Evolutionary conservation across 2,797 vertebrate species (phyloP).

Genomic region (Prunella strophiata): DNA sequence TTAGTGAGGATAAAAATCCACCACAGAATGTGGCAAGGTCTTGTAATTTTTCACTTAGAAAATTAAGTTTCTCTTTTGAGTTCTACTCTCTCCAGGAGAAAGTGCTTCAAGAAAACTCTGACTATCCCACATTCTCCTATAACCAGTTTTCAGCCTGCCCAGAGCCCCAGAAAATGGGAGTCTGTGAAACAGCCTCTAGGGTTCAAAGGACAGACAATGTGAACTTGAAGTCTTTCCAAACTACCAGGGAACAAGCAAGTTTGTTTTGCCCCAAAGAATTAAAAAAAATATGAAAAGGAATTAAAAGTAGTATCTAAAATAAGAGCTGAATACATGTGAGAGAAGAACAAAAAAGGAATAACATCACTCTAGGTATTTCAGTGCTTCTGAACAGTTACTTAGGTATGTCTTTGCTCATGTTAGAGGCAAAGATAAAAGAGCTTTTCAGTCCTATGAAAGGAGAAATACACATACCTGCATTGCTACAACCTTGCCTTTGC

Average conservation of each 20-base stretch:
- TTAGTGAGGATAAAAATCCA: not conserved
- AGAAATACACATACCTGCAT: conserved; percentile 76
- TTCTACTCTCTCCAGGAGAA: not conserved
- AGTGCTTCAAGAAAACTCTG: not conserved
- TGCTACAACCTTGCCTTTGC: conserved; percentile 73
- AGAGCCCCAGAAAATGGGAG: not conserved
- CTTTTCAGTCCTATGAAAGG: not conserved
- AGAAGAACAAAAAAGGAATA: not conserved
- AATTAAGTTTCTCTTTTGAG: not conserved
- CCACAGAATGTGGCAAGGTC: not conserved
- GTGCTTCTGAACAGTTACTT: not conserved
- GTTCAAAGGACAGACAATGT: not conserved
- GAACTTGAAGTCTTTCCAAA: not conserved
- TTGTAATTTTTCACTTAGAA: not conserved
- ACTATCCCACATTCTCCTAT: not conserved
- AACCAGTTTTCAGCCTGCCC: not conserved
- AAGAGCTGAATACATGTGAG: not conserved
- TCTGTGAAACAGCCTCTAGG: not conserved
- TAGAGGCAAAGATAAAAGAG: not conserved
- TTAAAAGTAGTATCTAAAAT: not conserved
- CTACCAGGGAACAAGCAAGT: not conserved
- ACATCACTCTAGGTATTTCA: not conserved
- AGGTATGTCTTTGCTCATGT: not conserved
- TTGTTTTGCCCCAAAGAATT: not conserved
- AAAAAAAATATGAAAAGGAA: not conserved